These are phyloP conservation scores for Idris sp. DNA, from an alignment of 1,140 invertebrate species.

Conservation along the genomic window DNA sequence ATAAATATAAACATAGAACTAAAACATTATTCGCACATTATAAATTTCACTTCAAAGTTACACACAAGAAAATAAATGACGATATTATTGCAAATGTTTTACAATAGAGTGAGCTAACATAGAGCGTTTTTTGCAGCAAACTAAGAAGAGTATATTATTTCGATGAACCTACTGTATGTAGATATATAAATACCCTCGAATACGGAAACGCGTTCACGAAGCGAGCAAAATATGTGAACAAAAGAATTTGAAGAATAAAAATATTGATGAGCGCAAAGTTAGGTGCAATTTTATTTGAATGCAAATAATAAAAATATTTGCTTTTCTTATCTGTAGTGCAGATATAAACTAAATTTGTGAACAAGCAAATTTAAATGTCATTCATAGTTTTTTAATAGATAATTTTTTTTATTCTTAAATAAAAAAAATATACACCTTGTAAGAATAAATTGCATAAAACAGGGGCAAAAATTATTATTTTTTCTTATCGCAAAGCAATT, in stretches of 20 bases:
- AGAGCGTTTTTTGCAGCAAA: conserved; percentile 6
- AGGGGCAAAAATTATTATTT: too few species aligned
- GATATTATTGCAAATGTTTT: conserved; percentile 28
- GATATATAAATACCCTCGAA: conserved; percentile 13
- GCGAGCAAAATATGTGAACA: conserved; percentile 13
- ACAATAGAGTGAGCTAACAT: conserved; percentile 25
- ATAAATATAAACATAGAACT: conserved; percentile 26
- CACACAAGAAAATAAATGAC: conserved; percentile 17
- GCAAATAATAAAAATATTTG: too few species aligned
- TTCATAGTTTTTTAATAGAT: too few species aligned
- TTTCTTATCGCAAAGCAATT: too few species aligned
- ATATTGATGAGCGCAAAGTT: too few species aligned
- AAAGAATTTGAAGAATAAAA: conserved; percentile 9
- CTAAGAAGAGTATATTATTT: conserved; percentile 25
- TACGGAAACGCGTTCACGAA: conserved; percentile 3
- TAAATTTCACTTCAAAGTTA: conserved; percentile 11
- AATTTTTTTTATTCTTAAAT: too few species aligned
- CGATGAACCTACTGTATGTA: conserved; percentile 3
- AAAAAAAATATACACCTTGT: too few species aligned
- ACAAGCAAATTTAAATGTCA: too few species aligned
- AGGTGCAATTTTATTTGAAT: too few species aligned
- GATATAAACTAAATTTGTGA: too few species aligned
- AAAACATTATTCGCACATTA: conserved; percentile 17
- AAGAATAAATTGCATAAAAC: too few species aligned
- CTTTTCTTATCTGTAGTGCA: too few species aligned